Evolutionary conservation across 2,797 vertebrate genomes (phyloP).

Genomic region (Capromys pilorides): DNA sequence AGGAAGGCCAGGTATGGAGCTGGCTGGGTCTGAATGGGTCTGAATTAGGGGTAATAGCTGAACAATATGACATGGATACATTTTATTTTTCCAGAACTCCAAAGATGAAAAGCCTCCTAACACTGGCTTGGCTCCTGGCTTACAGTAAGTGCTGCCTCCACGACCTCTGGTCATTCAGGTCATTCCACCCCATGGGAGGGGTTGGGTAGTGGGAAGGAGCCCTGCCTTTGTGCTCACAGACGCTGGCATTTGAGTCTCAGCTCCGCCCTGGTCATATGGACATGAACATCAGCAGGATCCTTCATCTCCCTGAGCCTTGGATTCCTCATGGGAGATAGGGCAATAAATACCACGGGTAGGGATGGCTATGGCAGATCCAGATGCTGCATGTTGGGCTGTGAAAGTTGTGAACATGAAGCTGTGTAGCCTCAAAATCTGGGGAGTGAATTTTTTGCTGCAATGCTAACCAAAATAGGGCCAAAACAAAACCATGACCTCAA

Average conservation of each 20-base stretch:
- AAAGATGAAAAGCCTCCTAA: slow-evolving; percentile 69
- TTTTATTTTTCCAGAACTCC: slow-evolving; percentile 65
- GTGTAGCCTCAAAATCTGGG: background rate
- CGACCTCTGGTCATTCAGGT: background rate
- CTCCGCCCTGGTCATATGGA: background rate
- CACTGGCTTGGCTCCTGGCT: slow-evolving; percentile 67
- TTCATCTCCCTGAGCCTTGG: background rate
- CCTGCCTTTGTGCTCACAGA: background rate
- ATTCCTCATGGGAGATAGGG: background rate
- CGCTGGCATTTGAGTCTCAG: background rate
- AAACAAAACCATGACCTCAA: background rate
- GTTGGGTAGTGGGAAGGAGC: background rate
- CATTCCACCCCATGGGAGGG: background rate
- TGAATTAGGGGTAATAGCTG: background rate
- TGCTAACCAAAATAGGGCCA: background rate
- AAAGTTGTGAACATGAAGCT: accelerated
- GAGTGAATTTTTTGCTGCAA: background rate
- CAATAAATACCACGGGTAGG: accelerated
- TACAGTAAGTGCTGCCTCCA: slow-evolving; percentile 64
- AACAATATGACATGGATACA: background rate
- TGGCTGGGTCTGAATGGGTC: background rate
- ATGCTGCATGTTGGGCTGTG: background rate
- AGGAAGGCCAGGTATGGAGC: background rate
- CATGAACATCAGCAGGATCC: background rate
- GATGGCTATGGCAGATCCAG: background rate